Evolutionary conservation across 2,888 invertebrate species (phyloP), one percentile per base, ranked within the genome.

Genomic region (Masnerella sp.): DNA sequence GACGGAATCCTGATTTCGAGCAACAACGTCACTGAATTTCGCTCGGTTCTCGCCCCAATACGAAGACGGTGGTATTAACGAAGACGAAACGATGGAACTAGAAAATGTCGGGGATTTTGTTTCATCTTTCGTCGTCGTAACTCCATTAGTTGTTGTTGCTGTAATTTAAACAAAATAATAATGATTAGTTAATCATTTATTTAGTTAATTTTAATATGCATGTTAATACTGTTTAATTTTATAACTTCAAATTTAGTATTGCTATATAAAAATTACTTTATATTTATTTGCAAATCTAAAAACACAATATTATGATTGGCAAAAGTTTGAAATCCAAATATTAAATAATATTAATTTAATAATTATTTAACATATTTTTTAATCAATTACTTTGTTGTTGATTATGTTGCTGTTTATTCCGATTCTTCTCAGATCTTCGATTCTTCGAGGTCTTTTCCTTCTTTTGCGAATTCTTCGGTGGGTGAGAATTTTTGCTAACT

Each of bases 1-100:
- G 11, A 80, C 45, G 20, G 81, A 81, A 32, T 87, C 86, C 47
- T 90, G 90, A 77, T 83, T 90, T 8, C 91, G 84, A 0, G 91
- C 90, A 0, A 91, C 91, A 1, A 91, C 91, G 75, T 91, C 91
- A 74, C 91, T 91, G 79, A 91, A 91, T 32, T 89, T 89, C 0
- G 91, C 90, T 49, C 89, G 83, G 74, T 89, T 90, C 80, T 90
- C 90, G 30, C 89, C 88, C 90, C 90, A 90, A 45, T 83, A 88
- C 18, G 81, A 87, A 38, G 83, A 87, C 25, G 88, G 87, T 11
- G 86, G 88, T 43, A 86, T 81, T 0, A 83, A 80, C 9, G 82
- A 77, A 8, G 80, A 73, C 2, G 81, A 73, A 36, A 73, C 58
- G 2, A 77, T 52, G 3, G 81, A 79, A 18, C 78, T 59, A 5